Percentiles rank a stretch among this genome's conserved stretches.
These are phyloP conservation scores for Oceanites oceanicus DNA, from an alignment of 2,113 vertebrate genomes.

Conservation along the genomic window DNA sequence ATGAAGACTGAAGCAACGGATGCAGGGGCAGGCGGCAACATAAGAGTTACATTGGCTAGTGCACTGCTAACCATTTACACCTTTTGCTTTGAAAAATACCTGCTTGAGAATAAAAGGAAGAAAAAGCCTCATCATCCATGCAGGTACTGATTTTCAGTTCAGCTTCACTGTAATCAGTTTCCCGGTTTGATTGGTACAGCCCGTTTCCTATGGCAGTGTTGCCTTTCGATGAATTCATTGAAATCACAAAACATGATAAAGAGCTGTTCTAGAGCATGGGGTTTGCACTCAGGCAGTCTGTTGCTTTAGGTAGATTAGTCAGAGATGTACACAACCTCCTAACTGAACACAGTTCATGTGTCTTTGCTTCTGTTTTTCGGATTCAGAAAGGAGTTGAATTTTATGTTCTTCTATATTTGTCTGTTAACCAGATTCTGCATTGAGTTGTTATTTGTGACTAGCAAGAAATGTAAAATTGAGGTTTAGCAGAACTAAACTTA, in stretches of 20 bases:
- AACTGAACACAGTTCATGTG: background rate
- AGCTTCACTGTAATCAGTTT: constrained; percentile 34
- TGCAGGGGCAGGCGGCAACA: background rate
- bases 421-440: background rate
- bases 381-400: background rate
- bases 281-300: background rate
- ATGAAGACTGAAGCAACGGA: background rate
- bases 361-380: background rate
- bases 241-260: background rate
- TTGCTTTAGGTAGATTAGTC: background rate
- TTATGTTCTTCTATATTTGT: background rate
- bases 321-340: background rate
- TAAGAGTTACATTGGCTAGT: background rate
- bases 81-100: background rate
- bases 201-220: constrained; percentile 5
- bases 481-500: background rate
- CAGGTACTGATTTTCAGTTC: constrained; percentile 42
- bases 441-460: background rate
- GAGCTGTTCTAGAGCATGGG: background rate
- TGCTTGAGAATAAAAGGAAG: background rate
- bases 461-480: background rate
- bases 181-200: background rate
- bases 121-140: background rate
- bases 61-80: background rate
- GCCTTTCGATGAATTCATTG: background rate